Base-by-base conservation (phyloP, 2,888 invertebrate species). In the Stegana nigrithorax region DNA sequence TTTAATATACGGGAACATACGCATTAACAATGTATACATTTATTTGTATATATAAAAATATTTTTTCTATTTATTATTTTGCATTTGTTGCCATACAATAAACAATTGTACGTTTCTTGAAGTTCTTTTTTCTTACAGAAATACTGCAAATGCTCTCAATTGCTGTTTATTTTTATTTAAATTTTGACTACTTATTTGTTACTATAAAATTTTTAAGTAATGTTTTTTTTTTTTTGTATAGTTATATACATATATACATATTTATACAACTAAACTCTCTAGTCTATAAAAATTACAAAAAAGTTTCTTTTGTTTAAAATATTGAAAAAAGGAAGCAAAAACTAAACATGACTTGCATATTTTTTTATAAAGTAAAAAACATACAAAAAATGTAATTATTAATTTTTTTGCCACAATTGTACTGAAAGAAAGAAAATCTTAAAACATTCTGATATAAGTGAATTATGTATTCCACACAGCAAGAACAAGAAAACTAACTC, bases 81-180 rank as follows among this genome's bases (percentile, higher is more conserved):
- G 4, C 21, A 29, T 55, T 51, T 51, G 27, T 29, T 55, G 32
- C 36, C 55, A 36, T 36, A 55, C 4, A n/a, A 55, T 17, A 55
- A 55, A 55, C 8, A 29, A 55, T 17, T n/a, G n/a, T n/a, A n/a
- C n/a, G n/a, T n/a, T n/a, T n/a, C n/a, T n/a, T n/a, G n/a, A n/a
- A 53, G n/a, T 27, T 23, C 2, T 12, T 12, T 26, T 4, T 27
- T 8, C 17, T 8, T 3, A 29, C 14, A 27, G 4, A 29, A 29
- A 29, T 7, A 29, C 10, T 29, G 29, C 6, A 29, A 29, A 29
- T 29, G 29, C 29, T 29, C 29, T 29, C 29, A 7, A 6, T 29
- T 6, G 6, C 29, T 29, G 6, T 29, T 10, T 29, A 6, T 29
- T 10, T 29, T 29, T 29, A 29, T 29, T 29, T 29, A 6, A 29